A percentile compares a stretch with the other conserved stretches of the same genome.
These are phyloP conservation scores for Macrosoma leucophasiata DNA, from an alignment of 2,888 invertebrate species.

Conservation along the genomic window DNA sequence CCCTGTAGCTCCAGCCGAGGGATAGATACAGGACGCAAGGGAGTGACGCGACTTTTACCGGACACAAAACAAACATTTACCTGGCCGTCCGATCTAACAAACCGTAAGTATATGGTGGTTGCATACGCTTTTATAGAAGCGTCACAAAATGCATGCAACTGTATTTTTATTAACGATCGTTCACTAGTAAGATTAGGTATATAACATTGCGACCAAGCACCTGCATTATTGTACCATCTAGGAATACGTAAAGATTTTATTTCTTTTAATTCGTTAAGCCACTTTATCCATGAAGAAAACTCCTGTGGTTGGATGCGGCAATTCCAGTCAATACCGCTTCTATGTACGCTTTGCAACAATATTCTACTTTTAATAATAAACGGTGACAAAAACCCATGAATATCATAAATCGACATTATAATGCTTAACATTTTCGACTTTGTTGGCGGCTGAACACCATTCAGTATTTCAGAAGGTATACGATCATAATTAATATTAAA, in stretches of 20 bases:
- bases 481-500: conserved; percentile 16
- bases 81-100: too few species aligned
- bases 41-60: conserved; percentile 21
- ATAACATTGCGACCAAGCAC: conserved; percentile 7
- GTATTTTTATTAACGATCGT: too few species aligned
- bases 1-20: conserved; percentile 7
- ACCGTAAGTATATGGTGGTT: too few species aligned
- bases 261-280: conserved; percentile 11
- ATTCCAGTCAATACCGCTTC: conserved; percentile 19
- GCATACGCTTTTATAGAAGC: too few species aligned
- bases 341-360: conserved; percentile 19
- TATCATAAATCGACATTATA: too few species aligned
- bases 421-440: too few species aligned
- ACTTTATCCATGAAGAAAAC: conserved; percentile 6
- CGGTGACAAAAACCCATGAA: too few species aligned
- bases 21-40: conserved; percentile 18
- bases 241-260: conserved; percentile 10
- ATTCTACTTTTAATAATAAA: too few species aligned
- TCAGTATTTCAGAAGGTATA: conserved; percentile 9
- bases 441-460: conserved; percentile 12
- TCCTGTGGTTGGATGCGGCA: conserved; percentile 15
- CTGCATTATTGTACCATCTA: conserved; percentile 12
- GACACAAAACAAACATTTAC: too few species aligned
- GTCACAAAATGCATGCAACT: too few species aligned
- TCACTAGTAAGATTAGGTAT: conserved; percentile 1